phyloP scores from a whole-genome alignment of 2,888 invertebrate species.

The Exephanes ischioxanthus region DNA sequence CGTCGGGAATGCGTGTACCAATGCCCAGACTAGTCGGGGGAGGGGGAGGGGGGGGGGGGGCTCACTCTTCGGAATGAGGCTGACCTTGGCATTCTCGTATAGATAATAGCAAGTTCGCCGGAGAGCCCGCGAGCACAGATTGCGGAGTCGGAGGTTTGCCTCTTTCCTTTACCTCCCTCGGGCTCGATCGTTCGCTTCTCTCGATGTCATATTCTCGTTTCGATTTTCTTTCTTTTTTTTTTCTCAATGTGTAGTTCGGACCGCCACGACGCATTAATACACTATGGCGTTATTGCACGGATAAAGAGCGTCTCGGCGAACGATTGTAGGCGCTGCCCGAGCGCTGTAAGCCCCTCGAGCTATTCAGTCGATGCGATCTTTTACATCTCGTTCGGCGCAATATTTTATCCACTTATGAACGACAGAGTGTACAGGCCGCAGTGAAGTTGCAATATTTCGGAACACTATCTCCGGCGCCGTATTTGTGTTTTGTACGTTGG shows the following conservation, averaged over 20 bases:
- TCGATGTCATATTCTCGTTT: slow-evolving; percentile 64
- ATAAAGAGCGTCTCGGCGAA: slow-evolving; percentile 47
- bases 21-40: slow-evolving; percentile 46
- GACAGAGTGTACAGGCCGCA: neutral
- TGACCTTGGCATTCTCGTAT: slow-evolving; percentile 81
- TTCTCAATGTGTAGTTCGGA: neutral
- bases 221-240: slow-evolving; percentile 22
- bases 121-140: slow-evolving; percentile 52
- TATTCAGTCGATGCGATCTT: slow-evolving; percentile 35
- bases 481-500: neutral
- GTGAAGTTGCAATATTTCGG: slow-evolving; percentile 20
- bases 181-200: slow-evolving; percentile 39
- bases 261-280: neutral
- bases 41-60: slow-evolving; percentile 3
- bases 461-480: neutral
- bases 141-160: slow-evolving; percentile 55
- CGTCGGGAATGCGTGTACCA: slow-evolving; percentile 61
- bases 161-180: slow-evolving; percentile 26
- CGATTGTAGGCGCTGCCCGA: slow-evolving; percentile 20
- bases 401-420: slow-evolving; percentile 18
- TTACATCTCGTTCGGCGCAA: slow-evolving; percentile 18
- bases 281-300: slow-evolving; percentile 4
- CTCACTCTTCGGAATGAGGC: slow-evolving; percentile 77
- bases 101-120: slow-evolving; percentile 75
- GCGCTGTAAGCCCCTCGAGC: slow-evolving; percentile 28